Conservation (phyloP, 2,888 invertebrate genomes). For the Megastigmus dorsalis region DNA sequence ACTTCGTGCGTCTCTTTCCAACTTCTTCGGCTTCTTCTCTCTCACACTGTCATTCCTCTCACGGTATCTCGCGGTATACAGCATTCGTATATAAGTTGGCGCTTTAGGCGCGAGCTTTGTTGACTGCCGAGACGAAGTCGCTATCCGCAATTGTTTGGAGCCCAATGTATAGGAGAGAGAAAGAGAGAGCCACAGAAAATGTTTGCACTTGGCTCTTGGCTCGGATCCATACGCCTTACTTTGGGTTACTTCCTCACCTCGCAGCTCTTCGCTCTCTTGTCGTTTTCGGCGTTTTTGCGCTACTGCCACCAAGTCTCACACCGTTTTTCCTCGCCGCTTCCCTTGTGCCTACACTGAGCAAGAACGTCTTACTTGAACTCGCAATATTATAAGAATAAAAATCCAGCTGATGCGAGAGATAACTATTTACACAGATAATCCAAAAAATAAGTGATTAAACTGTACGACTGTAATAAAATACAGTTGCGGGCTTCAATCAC, state of each 20-base stretch:
- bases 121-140: neutral
- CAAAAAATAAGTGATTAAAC: too few relatives aligned
- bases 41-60: neutral
- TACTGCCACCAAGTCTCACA: neutral
- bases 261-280: too few relatives aligned
- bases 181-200: neutral
- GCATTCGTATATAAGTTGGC: too few relatives aligned
- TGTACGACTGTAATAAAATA: too few relatives aligned
- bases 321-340: neutral
- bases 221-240: conserved; percentile 20
- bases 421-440: too few relatives aligned
- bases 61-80: neutral
- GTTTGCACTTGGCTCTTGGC: conserved; percentile 49
- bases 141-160: neutral
- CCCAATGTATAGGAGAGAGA: too few relatives aligned
- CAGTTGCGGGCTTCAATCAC: too few relatives aligned
- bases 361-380: too few relatives aligned
- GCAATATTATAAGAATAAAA: too few relatives aligned
- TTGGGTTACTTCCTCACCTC: neutral
- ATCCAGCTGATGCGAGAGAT: too few relatives aligned
- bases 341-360: neutral
- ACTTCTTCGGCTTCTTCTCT: neutral
- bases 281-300: too few relatives aligned
- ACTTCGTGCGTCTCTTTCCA: neutral
- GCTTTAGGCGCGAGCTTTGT: conserved; percentile 2